Evolutionary conservation across 2,113 vertebrate species (phyloP), one percentile per base, ranked within the genome.

Genomic region (Clinocottus analis): DNA sequence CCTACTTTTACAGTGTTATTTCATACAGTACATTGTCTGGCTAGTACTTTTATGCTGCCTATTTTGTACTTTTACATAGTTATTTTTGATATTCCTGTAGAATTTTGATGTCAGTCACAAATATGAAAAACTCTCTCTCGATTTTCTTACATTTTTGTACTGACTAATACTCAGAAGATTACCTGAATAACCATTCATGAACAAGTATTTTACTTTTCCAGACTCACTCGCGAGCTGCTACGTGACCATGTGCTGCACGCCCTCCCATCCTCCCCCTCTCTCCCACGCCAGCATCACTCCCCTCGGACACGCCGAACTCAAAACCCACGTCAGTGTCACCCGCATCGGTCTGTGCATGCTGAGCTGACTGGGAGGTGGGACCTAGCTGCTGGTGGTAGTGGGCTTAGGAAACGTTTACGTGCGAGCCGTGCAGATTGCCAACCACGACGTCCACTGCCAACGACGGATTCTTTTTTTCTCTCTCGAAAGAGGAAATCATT

Each of bases 181-280:
- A 25, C 2, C 11, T 23, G 10, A 2, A 51, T 60, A 25, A 33
- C 43, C 8, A 35, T 23, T 51, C 19, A 11, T 39, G 7, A 62
- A 47, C 10, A 72, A n/a, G 0, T 17, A 17, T 39, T 21, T 77
- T 64, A 62, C 45, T 79, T 73, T 33, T n/a, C 4, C 3, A 49
- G 56, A 45, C 12, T 62, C 33, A 0, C 47, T 71, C 33, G 53
- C 68, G 33, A 35, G 67, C 58, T 33, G 65, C 84, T 89, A 89
- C 84, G 90, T 90, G 81, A 85, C 75, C 78, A 87, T 87, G 70
- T 82, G 75, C 82, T 68, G 63, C 85, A 77, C 65, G 70, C 45
- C 66, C 62, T 25, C 72, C 1, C 37, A 1, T 3, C 4, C 41
- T 45, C 3, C 51, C 65, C 25, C 45, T 5, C 53, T n/a, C 51